Conservation (phyloP, 2,113 vertebrate genomes). For the Taurulus bubalis region DNA sequence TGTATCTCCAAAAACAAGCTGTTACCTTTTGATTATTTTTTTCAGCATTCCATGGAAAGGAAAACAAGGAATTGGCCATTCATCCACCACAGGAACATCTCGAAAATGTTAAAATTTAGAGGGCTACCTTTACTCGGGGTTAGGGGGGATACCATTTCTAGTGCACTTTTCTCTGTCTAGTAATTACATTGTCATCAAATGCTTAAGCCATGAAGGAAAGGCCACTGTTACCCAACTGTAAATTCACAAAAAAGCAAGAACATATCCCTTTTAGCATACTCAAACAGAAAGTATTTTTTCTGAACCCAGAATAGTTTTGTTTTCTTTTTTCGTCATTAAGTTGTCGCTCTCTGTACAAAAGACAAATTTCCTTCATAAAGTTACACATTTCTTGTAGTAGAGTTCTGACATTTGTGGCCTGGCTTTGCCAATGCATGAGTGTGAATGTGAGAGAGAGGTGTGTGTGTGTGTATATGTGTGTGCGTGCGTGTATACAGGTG, state of each 20-base stretch:
- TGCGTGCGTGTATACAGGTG: slow-evolving; percentile 62
- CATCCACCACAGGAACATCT: slow-evolving; percentile 72
- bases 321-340: slow-evolving; percentile 65
- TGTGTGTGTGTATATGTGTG: neutral
- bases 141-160: slow-evolving; percentile 63
- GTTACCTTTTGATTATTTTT: slow-evolving; percentile 27
- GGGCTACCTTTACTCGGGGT: slow-evolving; percentile 58
- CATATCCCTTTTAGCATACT: slow-evolving; percentile 93
- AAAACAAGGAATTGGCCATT: slow-evolving; percentile 67
- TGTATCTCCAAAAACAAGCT: slow-evolving; percentile 80
- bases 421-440: slow-evolving; percentile 65
- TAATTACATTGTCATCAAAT: slow-evolving; percentile 87
- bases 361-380: slow-evolving; percentile 86
- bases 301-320: slow-evolving; percentile 83
- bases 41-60: slow-evolving; percentile 52
- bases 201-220: slow-evolving; percentile 85
- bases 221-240: slow-evolving; percentile 90
- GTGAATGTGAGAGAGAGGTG: slow-evolving; percentile 43
- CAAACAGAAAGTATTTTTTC: slow-evolving; percentile 84
- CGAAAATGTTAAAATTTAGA: slow-evolving; percentile 83
- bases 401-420: slow-evolving; percentile 86
- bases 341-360: slow-evolving; percentile 88
- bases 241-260: slow-evolving; percentile 93
- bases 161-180: slow-evolving; percentile 85
- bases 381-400: slow-evolving; percentile 82